Conservation (phyloP, 2,797 vertebrate species). For the Oryzias dopingdopingensis region DNA sequence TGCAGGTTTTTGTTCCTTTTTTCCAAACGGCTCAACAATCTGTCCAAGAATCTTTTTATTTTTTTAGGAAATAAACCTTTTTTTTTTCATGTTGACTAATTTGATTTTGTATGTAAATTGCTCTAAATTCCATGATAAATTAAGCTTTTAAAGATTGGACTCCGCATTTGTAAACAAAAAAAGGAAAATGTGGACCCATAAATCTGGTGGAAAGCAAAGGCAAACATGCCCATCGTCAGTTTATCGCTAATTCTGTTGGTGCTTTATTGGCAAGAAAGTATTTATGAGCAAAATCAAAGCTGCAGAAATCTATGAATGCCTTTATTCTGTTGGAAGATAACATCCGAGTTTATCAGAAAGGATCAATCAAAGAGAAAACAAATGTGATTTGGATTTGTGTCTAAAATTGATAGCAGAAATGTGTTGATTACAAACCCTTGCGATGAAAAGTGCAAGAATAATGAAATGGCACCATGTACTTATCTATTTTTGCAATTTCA, state of each 20-base stretch:
- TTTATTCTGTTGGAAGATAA: slow-evolving; percentile 29
- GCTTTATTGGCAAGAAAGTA: slow-evolving; percentile 4
- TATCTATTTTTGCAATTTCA: too few species aligned
- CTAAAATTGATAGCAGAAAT: slow-evolving; percentile 1
- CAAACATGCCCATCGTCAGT: not conserved
- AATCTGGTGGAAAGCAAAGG: not conserved
- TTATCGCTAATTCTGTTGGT: not conserved
- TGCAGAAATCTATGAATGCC: slow-evolving; percentile 6
- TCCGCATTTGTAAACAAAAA: too few species aligned
- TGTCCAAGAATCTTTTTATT: not conserved
- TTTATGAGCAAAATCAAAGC: slow-evolving; percentile 22
- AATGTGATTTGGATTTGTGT: slow-evolving; percentile 5
- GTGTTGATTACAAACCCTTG: slow-evolving; percentile 9
- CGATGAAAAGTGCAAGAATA: not conserved
- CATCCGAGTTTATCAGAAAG: slow-evolving; percentile 16
- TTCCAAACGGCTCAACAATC: not conserved
- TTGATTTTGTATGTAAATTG: too few species aligned
- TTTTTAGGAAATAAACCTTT: not conserved
- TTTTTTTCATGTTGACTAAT: not conserved
- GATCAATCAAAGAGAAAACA: slow-evolving; percentile 8
- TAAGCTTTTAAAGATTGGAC: too few species aligned
- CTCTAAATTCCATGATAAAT: too few species aligned
- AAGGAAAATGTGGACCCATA: too few species aligned
- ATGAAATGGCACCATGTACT: not conserved
- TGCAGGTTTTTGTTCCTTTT: not conserved